Evolutionary conservation across 1,140 invertebrate genomes (phyloP), one percentile per base, ranked within the genome.

Genomic region (Plodia interpunctella): DNA sequence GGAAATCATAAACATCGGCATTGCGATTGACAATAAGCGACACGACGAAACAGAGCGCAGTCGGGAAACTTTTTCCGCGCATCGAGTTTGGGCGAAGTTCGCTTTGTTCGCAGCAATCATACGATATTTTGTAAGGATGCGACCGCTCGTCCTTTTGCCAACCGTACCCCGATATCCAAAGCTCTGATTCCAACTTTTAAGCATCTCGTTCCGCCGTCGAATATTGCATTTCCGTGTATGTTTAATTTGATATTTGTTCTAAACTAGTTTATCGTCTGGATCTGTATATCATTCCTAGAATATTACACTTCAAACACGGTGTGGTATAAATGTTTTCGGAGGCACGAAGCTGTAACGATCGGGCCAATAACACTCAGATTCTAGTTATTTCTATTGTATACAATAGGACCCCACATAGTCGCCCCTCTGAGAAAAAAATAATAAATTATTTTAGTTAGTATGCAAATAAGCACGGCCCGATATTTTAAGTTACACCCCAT

Each of bases 381-480:
- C 76, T 85, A 83, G 77, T 82, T 79, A 78, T 74, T 68, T 72
- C 77, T 65, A 86, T 83, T 85, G 80, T 85, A 72, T 72, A 63
- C 61, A 70, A 66, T 75, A 66, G 66, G 78, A 84, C 86, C 83
- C 82, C 76, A 88, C 72, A 73, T 62, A 65, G 56, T 66, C 72
- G 70, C 77, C 85, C 85, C 83, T 86, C 73, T 72, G 76, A 74
- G 68, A 81, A 88, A 88, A 38, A 88, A 84, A 88, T 88, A 88
- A 88, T 88, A 88, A 87, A 87, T 88, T 88, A 88, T 88, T 88
- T 88, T 88, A 88, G 85, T 88, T 87, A 88, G 83, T 88, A 88
- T 88, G 85, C 85, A 88, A 88, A 88, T 88, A 84, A 84, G 81
- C 70, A 68, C 66, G 74, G 76, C 66, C 80, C 80, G 83, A 88